Conservation (phyloP, 1,140 invertebrate species). For the Caenorhabditis brenneri region DNA sequence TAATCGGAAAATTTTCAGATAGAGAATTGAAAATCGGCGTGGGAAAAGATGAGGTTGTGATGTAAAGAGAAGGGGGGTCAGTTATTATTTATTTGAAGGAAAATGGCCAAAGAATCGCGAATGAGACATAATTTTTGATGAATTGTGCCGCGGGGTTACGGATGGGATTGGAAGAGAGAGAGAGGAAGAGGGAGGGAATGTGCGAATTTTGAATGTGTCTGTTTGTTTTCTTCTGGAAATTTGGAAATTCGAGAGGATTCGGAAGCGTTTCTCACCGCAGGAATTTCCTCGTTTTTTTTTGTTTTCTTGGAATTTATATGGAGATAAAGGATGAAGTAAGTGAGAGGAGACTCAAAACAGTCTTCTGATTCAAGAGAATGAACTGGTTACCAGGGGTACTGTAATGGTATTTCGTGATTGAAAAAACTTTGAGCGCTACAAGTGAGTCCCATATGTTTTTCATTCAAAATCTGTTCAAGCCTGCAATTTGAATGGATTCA, state of each 20-base stretch:
- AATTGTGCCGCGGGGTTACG: conserved; percentile 29
- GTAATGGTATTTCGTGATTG: no score
- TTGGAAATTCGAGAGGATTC: conserved; percentile 32
- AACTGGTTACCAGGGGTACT: no score
- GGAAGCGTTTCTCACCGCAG: conserved; percentile 14
- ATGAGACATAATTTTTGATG: conserved; percentile 37
- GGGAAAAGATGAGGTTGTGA: background rate
- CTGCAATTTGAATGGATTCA: no score
- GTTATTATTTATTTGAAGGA: conserved; percentile 20
- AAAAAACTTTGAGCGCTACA: no score
- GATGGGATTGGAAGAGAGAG: background rate
- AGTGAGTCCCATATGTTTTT: no score
- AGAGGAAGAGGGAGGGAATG: background rate
- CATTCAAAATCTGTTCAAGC: no score
- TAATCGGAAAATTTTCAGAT: background rate
- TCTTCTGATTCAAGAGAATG: no score
- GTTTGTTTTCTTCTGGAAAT: conserved; percentile 42
- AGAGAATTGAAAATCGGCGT: conserved; percentile 16
- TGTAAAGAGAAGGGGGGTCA: background rate
- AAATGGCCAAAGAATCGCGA: background rate
- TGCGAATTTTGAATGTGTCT: conserved; percentile 39
- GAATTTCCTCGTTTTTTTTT: conserved; percentile 25
- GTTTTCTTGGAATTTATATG: background rate
- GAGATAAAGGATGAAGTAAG: background rate
- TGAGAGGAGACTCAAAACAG: background rate